These are phyloP conservation scores for Liodrosophila aerea DNA, from an alignment of 2,888 invertebrate species.

Conservation along the genomic window DNA sequence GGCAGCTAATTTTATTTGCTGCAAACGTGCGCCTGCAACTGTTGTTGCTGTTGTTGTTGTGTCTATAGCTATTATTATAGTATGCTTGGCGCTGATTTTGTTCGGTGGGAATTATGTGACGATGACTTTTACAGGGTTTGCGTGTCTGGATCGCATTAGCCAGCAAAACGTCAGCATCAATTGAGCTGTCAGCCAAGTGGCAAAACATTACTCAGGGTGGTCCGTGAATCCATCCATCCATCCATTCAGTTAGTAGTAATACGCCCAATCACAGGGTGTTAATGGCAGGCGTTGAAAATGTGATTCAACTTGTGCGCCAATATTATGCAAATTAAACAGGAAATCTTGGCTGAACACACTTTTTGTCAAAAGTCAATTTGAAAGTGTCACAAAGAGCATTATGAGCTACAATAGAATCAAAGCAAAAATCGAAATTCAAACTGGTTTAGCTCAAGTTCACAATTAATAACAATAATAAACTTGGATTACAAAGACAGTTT, in stretches of 20 bases:
- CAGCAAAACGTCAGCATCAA: constrained; percentile 39
- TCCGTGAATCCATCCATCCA: constrained; percentile 23
- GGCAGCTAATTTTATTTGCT: constrained; percentile 75
- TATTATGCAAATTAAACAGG: constrained; percentile 62
- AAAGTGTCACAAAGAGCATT: constrained; percentile 51
- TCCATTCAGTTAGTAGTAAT: background rate
- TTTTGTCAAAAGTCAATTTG: constrained; percentile 35
- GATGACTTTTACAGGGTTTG: constrained; percentile 58
- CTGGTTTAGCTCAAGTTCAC: constrained; percentile 54
- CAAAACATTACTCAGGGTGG: constrained; percentile 61
- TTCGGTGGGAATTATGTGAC: constrained; percentile 59
- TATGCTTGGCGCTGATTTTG: constrained; percentile 32
- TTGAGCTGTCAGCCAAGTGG: constrained; percentile 65
- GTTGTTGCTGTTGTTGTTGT: constrained; percentile 18
- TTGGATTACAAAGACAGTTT: constrained; percentile 29
- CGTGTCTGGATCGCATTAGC: constrained; percentile 61
- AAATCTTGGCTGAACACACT: constrained; percentile 29
- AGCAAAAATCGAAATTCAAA: constrained; percentile 41
- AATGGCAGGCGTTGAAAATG: constrained; percentile 43
- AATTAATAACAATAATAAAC: constrained; percentile 22
- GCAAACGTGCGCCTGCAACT: constrained; percentile 63
- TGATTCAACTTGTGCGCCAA: constrained; percentile 13
- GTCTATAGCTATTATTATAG: constrained; percentile 1
- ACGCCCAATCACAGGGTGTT: constrained; percentile 21
- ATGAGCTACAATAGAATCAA: constrained; percentile 39